Conservation (phyloP, 2,797 vertebrate species). For the Coregonus sp. region DNA sequence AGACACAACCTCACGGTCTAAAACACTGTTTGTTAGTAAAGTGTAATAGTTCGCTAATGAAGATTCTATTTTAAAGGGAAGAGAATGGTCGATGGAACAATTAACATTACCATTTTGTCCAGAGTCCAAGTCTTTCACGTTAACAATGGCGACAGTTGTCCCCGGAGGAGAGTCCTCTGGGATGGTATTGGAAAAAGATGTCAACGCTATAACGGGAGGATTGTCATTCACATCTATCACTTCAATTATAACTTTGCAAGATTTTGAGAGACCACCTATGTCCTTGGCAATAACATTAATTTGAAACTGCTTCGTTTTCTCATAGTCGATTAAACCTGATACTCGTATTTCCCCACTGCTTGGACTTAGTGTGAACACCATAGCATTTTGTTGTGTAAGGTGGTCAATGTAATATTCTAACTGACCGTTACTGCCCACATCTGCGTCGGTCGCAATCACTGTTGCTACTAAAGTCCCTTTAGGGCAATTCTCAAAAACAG, state of each 20-base stretch:
- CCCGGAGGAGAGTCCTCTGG: slow-evolving; percentile 60
- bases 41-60: slow-evolving; percentile 64
- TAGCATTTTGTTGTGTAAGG: slow-evolving; percentile 13
- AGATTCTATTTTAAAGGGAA: slow-evolving; percentile 60
- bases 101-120: slow-evolving; percentile 57
- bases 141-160: slow-evolving; percentile 64
- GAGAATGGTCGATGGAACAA: slow-evolving; percentile 51
- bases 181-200: slow-evolving; percentile 49
- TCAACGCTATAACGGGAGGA: slow-evolving; percentile 54
- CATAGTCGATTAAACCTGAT: slow-evolving; percentile 33
- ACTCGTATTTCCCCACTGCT: slow-evolving; percentile 29
- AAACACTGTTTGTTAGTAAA: slow-evolving; percentile 45
- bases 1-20: slow-evolving; percentile 61
- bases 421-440: slow-evolving; percentile 63
- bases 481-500: slow-evolving; percentile 54
- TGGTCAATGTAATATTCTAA: slow-evolving; percentile 38
- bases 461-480: slow-evolving; percentile 50
- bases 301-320: slow-evolving; percentile 31
- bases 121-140: slow-evolving; percentile 66
- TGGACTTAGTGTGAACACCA: slow-evolving; percentile 9
- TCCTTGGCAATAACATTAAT: slow-evolving; percentile 37
- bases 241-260: slow-evolving; percentile 57
- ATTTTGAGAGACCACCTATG: slow-evolving; percentile 28
- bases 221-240: slow-evolving; percentile 70
- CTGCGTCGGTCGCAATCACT: slow-evolving; percentile 67